Conservation (phyloP, 2,113 vertebrate genomes). For the Pogona vitticeps region DNA sequence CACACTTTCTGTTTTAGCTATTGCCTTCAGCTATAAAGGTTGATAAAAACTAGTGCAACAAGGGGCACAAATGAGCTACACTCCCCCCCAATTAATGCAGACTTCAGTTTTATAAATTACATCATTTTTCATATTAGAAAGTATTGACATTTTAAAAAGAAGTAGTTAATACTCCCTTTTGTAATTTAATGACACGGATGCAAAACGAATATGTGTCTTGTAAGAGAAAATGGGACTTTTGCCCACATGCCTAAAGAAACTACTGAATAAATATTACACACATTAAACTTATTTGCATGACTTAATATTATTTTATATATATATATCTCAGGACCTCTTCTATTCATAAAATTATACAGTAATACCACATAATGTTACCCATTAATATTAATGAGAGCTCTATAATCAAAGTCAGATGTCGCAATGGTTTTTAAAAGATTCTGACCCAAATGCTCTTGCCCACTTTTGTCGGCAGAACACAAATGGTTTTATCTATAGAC, state of each 20-base stretch:
- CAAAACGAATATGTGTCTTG: not conserved
- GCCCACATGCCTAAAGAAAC: conserved; percentile 2
- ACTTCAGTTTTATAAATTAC: not conserved
- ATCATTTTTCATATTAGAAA: not conserved
- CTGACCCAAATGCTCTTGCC: too few relatives aligned
- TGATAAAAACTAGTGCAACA: conserved; percentile 4
- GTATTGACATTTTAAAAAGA: not conserved
- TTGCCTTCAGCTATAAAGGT: not conserved
- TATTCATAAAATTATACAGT: conserved; percentile 18
- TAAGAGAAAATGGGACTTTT: conserved; percentile 8
- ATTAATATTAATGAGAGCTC: conserved; percentile 19
- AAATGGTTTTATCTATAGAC: too few relatives aligned
- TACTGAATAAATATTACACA: conserved; percentile 26
- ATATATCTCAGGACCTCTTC: conserved; percentile 16
- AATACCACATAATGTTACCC: conserved; percentile 45
- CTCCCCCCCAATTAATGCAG: not conserved
- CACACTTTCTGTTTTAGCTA: not conserved
- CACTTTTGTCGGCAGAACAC: too few relatives aligned
- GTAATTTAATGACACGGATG: not conserved
- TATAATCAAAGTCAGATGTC: conserved; percentile 13
- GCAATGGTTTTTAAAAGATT: not conserved
- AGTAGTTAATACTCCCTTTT: not conserved
- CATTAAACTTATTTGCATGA: conserved; percentile 20
- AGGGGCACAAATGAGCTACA: not conserved
- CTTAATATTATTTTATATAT: not conserved